Evolutionary conservation across 2,113 vertebrate species (phyloP).

Genomic region (Donacobius atricapilla): DNA sequence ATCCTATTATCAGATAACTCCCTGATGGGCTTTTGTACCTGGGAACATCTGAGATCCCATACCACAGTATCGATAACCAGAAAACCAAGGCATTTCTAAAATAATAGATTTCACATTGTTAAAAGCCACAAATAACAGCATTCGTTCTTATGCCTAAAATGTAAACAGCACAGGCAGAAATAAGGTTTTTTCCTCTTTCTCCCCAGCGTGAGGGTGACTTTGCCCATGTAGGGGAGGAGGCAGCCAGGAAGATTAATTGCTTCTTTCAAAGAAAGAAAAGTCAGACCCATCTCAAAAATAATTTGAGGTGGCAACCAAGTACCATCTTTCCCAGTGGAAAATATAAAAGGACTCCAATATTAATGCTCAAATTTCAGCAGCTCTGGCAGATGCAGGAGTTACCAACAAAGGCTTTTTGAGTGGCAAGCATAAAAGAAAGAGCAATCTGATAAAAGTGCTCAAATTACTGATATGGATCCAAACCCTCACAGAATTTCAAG

Average conservation of each 20-base stretch:
- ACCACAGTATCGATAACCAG: rapidly evolving
- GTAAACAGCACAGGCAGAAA: background rate
- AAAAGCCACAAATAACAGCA: background rate
- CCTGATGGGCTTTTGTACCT: background rate
- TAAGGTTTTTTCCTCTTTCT: background rate
- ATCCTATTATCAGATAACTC: constrained; percentile 9
- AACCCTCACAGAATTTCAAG: background rate
- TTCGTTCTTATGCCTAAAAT: background rate
- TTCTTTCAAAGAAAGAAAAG: background rate
- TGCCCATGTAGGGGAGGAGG: background rate
- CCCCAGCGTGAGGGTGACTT: background rate
- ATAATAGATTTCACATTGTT: background rate
- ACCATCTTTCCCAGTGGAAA: background rate
- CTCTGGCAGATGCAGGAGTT: background rate
- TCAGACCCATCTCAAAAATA: background rate
- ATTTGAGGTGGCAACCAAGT: background rate
- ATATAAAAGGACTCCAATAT: background rate
- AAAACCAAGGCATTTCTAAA: background rate
- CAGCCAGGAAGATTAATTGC: background rate
- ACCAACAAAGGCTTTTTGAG: background rate
- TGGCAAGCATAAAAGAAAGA: background rate
- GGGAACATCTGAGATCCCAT: background rate
- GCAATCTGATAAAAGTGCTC: background rate
- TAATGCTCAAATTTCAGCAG: background rate
- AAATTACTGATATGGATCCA: background rate